Evolutionary conservation across 2,888 invertebrate genomes (phyloP), one percentile per base, ranked within the genome.

Genomic region (Stomorhina lunata): DNA sequence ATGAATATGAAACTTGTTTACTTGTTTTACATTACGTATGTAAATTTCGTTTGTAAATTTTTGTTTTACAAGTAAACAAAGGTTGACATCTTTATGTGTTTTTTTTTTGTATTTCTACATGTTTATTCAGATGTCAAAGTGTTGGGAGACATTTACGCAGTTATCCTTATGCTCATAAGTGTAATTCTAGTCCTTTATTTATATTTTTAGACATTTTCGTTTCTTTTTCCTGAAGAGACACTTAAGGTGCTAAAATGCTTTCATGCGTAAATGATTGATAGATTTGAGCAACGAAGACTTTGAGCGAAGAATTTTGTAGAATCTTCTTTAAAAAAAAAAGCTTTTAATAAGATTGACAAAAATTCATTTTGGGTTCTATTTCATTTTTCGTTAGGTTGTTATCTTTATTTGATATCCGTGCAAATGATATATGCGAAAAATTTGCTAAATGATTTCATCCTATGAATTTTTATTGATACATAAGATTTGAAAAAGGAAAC

Each of bases 181-280:
- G 40, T 61, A 72, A 78, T 71, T 63, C 43, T 48, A 57, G 17
- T 45, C 37, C 27, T 40, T 34, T 65, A 17, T 32, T 15, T 9
- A 5, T 29, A 29, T 15, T 27, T 17, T 17, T 17, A 43, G 1
- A 53, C 9, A 55, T 15, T 15, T 20, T 20, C 27, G 10, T 29
- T 15, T 34, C n/a, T 37, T 45, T 69, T 43, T 43, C 43, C 69
- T 69, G 34, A 37, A 48, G 65, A 78, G 69, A 75, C 65, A 81
- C 63, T 69, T 65, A 43, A 78, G 65, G 78, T 81, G 81, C 48
- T 65, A 32, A 73, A 78, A 75, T 79, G 45, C 37, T 50, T 55
- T 81, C 61, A 72, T 43, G 77, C 66, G 68, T 68, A 82, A 75
- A 79, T 79, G 82, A 82, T 82, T 79, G 82, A 82, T 82, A 65